Evolutionary conservation across 2,888 invertebrate species (phyloP), one percentile per base, ranked within the genome.

Genomic region (Sclerodermus sp.): DNA sequence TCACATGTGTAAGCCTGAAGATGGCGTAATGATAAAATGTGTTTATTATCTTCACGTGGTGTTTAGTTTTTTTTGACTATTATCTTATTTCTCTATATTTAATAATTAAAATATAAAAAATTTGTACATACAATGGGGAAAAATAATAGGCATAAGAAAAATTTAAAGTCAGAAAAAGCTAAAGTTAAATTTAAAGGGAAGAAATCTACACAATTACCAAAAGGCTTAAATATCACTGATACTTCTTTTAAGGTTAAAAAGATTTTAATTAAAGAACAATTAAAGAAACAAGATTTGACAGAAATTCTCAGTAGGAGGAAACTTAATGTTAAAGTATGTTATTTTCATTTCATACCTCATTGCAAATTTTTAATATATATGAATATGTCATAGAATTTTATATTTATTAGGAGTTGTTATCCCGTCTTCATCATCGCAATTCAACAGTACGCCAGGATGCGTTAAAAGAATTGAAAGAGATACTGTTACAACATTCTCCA

Each of bases 181-280:
- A 96, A 96, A 82, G 88, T 91, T 0, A 93, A 96, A 75, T 77
- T 96, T 30, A 96, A 94, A 79, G 88, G 89, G 51, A 85, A 89
- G 76, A 84, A 87, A 69, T 8, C 52, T 0, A 77, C 74, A 17
- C 64, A 73, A 32, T 77, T 96, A 45, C 90, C 91, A 0, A 95
- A 92, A 81, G 93, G 93, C 6, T 85, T 88, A 45, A 96, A 96
- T 83, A 87, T 92, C 3, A 96, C 96, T 0, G 88, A 93, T 74
- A 89, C 93, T 0, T 87, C 88, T 65, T 95, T 96, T 68, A 93
- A 94, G 83, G 85, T 93, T 0, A 90, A 90, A 68, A 91, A 93
- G 70, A 93, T 96, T 60, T 82, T 92, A 1, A 83, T 96, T 34
- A 85, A 84, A 37, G 89, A 91, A 66, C 94, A 95, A 70, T 73